A percentile compares a stretch with the other conserved stretches of the same genome.
Conservation (phyloP, 2,797 vertebrate genomes). For the Galaxias olidus region DNA sequence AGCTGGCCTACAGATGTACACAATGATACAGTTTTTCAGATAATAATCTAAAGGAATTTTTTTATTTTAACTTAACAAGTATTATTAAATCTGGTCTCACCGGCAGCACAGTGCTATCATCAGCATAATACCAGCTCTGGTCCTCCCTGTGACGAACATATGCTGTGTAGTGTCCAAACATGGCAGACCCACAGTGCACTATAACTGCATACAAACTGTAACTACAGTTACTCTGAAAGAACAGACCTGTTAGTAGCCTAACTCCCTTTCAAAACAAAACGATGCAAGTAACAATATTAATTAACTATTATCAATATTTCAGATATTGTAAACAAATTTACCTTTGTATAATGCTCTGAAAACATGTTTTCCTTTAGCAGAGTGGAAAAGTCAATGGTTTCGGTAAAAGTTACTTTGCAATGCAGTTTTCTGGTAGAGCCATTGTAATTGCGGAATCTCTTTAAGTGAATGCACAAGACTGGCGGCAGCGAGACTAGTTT, state of each 20-base stretch:
- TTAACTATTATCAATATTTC: too few species aligned
- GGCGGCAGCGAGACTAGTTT: slow-evolving; percentile 64
- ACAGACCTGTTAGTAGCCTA: not conserved
- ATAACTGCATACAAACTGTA: slow-evolving; percentile 73
- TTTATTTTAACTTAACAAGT: too few species aligned
- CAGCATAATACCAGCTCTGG: slow-evolving; percentile 58
- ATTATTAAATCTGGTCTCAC: slow-evolving; percentile 51
- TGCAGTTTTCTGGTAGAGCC: slow-evolving; percentile 53
- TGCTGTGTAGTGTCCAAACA: slow-evolving; percentile 72
- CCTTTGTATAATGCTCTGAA: slow-evolving; percentile 39
- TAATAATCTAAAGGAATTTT: too few species aligned
- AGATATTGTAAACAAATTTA: not conserved
- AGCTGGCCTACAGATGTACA: slow-evolving; percentile 48
- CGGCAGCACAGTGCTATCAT: slow-evolving; percentile 49
- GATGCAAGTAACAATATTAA: too few species aligned
- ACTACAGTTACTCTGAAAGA: slow-evolving; percentile 41
- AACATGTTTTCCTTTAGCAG: slow-evolving; percentile 17
- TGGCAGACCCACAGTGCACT: slow-evolving; percentile 57
- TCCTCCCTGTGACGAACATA: slow-evolving; percentile 41
- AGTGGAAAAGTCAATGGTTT: slow-evolving; percentile 51
- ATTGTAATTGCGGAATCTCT: slow-evolving; percentile 49
- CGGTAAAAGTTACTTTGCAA: slow-evolving; percentile 61
- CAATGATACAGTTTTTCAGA: too few species aligned
- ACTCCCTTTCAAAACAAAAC: not conserved
- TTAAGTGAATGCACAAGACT: slow-evolving; percentile 71